Percentiles rank a stretch among this genome's conserved stretches.
Conservation (phyloP, 2,797 vertebrate genomes). For the Myotis daubentonii region DNA sequence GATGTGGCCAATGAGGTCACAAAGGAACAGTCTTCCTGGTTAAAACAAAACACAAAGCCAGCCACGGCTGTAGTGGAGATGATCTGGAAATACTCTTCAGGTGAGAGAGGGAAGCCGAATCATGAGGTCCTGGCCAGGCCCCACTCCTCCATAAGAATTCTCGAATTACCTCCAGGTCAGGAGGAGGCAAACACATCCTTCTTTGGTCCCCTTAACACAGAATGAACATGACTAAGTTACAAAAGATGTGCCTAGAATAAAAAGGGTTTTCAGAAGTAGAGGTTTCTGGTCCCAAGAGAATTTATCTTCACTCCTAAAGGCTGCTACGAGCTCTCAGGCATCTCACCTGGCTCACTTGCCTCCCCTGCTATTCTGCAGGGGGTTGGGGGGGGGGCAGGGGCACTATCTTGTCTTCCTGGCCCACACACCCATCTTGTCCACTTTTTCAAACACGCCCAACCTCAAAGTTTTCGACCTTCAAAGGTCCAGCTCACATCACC, state of each 20-base stretch:
- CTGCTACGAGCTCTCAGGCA: not conserved
- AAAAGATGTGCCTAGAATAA: not conserved
- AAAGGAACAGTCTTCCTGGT: constrained; percentile 31
- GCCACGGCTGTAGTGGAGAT: not conserved
- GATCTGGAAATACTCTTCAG: not conserved
- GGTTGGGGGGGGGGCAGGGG: no score
- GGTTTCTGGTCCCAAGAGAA: constrained; percentile 5
- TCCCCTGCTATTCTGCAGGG: no score
- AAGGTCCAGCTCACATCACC: not conserved
- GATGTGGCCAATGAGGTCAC: constrained; percentile 67
- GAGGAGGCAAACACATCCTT: not conserved
- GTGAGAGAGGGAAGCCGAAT: not conserved
- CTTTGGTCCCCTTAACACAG: not conserved
- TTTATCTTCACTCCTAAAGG: not conserved
- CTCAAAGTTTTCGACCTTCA: not conserved
- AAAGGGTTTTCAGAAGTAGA: not conserved
- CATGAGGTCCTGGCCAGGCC: not conserved
- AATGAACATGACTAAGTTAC: not conserved
- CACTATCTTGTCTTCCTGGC: not conserved
- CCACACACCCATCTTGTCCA: not conserved
- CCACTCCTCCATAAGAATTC: not conserved
- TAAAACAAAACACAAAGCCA: constrained; percentile 28
- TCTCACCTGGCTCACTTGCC: not conserved
- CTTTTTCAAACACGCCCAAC: not conserved
- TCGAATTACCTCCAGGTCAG: not conserved